phyloP scores from a whole-genome alignment of 1,140 invertebrate species.

The Orius laevigatus region DNA sequence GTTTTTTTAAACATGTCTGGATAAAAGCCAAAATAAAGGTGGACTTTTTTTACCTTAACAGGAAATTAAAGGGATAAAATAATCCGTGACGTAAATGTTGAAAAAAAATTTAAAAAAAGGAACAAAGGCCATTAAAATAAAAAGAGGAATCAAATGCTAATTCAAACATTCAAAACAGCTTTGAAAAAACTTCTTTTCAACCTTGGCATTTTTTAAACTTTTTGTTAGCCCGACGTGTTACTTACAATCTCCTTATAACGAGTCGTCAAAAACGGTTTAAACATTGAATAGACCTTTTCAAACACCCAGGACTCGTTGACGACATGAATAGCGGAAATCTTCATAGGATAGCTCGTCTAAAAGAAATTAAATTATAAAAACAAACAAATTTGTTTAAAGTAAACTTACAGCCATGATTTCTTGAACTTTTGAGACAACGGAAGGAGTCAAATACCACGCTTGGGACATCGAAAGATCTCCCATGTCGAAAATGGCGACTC shows the following conservation, averaged over 20 bases:
- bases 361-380: conserved; percentile 17
- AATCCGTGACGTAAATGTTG: too few species aligned
- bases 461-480: conserved; percentile 49
- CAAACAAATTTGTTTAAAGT: neutral
- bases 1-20: too few species aligned
- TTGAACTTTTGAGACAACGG: conserved; percentile 42
- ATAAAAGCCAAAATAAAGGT: too few species aligned
- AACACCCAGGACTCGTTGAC: conserved; percentile 65
- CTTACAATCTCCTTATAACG: conserved; percentile 46
- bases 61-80: too few species aligned
- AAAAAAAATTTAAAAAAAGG: conserved; percentile 8
- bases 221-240: neutral
- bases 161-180: neutral
- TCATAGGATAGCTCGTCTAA: conserved; percentile 52
- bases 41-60: too few species aligned
- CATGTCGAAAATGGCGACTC: conserved; percentile 56
- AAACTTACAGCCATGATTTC: conserved; percentile 45
- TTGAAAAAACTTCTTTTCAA: neutral
- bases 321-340: conserved; percentile 55
- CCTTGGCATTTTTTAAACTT: neutral
- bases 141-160: neutral
- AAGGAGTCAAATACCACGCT: conserved; percentile 52
- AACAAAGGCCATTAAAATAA: neutral
- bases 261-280: conserved; percentile 53
- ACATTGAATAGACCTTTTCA: conserved; percentile 55